phyloP scores from a whole-genome alignment of 2,797 vertebrate species.

The Micropoecilia bifurca region DNA sequence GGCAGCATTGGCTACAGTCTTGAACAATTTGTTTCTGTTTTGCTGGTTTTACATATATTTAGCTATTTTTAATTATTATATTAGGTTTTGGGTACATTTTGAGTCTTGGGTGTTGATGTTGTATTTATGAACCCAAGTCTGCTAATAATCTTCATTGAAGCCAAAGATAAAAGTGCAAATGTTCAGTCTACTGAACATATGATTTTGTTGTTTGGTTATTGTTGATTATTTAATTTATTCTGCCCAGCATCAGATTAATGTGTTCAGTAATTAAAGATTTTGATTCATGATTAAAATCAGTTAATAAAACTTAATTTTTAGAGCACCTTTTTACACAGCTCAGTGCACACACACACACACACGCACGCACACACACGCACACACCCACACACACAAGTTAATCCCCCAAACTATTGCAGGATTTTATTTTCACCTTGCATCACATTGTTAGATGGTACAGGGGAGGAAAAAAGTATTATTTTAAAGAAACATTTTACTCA shows the following conservation, averaged over 20 bases:
- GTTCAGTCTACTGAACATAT: not conserved
- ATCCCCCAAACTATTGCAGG: no score
- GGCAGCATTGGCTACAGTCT: not conserved
- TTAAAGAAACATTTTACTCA: no score
- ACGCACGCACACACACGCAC: no score
- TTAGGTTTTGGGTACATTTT: not conserved
- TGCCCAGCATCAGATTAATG: not conserved
- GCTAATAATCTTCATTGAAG: not conserved
- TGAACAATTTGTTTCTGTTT: not conserved
- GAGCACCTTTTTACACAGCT: not conserved
- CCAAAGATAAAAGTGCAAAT: not conserved
- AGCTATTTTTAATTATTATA: not conserved
- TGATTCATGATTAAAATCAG: not conserved
- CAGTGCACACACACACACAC: not conserved
- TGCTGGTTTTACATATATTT: not conserved
- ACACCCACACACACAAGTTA: not conserved
- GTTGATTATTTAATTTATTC: not conserved
- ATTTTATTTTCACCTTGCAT: no score
- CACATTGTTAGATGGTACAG: no score
- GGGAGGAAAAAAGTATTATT: no score
- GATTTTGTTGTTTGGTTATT: not conserved
- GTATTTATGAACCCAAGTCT: not conserved
- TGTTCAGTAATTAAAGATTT: not conserved
- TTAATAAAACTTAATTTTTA: not conserved
- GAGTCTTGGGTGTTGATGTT: not conserved